phyloP scores from a whole-genome alignment of 2,888 invertebrate species.

The Trichopria drosophilae region DNA sequence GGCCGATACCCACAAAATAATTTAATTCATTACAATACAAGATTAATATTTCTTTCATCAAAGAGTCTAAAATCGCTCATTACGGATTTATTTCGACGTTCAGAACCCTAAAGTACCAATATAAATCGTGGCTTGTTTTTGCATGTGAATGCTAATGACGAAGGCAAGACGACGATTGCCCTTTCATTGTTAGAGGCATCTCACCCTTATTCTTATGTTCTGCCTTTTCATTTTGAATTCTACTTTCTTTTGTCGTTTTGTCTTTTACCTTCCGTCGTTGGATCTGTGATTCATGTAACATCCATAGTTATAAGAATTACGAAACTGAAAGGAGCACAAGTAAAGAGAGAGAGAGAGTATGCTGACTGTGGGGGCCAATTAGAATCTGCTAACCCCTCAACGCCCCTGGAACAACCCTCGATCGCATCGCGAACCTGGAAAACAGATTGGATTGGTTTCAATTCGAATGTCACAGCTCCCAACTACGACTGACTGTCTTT shows the following conservation, averaged over 20 bases:
- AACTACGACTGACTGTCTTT: too few species aligned
- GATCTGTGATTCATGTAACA: conserved; percentile 40
- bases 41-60: too few species aligned
- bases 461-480: conserved; percentile 44
- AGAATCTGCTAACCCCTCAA: conserved; percentile 47
- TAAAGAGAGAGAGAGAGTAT: conserved; percentile 34
- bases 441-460: conserved; percentile 52
- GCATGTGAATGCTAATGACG: too few species aligned
- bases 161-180: too few species aligned
- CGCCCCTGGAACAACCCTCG: conserved; percentile 43
- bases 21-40: too few species aligned
- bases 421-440: conserved; percentile 44
- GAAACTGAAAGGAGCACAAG: conserved; percentile 34
- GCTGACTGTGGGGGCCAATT: conserved; percentile 50
- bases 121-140: too few species aligned
- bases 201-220: conserved; percentile 26
- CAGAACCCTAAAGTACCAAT: too few species aligned
- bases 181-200: conserved; percentile 35
- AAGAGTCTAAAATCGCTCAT: too few species aligned
- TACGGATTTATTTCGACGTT: too few species aligned
- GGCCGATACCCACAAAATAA: too few species aligned
- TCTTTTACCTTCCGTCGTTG: conserved; percentile 29
- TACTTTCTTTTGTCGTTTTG: background rate
- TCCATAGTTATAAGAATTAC: conserved; percentile 44
- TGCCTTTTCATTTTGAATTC: background rate